phyloP scores from a whole-genome alignment of 2,113 vertebrate species.

The Rattus rattus region DNA sequence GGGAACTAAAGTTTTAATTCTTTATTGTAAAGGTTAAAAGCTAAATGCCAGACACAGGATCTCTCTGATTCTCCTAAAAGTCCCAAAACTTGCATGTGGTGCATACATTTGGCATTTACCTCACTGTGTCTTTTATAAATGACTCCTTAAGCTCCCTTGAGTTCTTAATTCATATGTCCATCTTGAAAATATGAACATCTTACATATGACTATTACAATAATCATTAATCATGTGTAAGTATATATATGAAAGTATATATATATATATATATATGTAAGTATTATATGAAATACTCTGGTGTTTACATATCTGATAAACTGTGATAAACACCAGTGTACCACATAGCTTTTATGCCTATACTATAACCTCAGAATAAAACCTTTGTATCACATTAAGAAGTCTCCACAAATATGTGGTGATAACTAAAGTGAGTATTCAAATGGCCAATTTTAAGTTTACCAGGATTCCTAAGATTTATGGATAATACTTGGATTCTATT shows the following conservation, averaged over 20 bases:
- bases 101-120: background rate
- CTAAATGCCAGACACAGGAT: rapidly evolving
- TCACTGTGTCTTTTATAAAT: background rate
- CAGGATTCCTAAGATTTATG: background rate
- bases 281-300: background rate
- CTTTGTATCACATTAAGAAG: rapidly evolving
- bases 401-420: background rate
- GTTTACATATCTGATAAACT: background rate
- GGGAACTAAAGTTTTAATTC: background rate
- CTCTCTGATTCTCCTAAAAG: background rate
- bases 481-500: background rate
- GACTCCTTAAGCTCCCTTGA: background rate
- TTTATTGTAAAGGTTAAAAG: background rate
- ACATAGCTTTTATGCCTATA: background rate
- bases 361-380: background rate
- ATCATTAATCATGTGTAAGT: background rate
- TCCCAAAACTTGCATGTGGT: background rate
- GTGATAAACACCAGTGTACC: background rate
- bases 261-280: no score
- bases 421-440: background rate
- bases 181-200: background rate
- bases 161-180: background rate
- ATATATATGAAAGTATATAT: no score
- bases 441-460: background rate
- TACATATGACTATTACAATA: background rate